Percentiles rank a stretch among this genome's conserved stretches.
Conservation (phyloP, 2,888 invertebrate species). For the Epinotia demarniana region DNA sequence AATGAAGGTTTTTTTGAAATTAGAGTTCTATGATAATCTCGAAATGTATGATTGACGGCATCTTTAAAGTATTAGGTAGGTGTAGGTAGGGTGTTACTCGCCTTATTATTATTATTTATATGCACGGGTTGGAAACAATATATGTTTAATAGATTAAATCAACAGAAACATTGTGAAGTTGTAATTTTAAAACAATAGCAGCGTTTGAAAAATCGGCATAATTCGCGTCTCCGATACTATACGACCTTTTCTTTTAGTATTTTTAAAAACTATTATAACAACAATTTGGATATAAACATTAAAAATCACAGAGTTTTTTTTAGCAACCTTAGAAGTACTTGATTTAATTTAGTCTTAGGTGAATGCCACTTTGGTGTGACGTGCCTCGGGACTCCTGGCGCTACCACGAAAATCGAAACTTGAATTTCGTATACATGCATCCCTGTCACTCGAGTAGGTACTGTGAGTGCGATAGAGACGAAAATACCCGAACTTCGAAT, state of each 20-base stretch:
- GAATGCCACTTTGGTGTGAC: background rate
- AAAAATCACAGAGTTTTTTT: slow-evolving; percentile 50
- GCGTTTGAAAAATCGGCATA: background rate
- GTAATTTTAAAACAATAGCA: background rate
- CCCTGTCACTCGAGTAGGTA: no score
- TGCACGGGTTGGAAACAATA: no score
- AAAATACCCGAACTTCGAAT: no score
- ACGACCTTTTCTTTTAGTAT: slow-evolving; percentile 39
- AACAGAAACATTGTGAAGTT: background rate
- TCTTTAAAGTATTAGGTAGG: no score
- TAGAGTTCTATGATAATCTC: no score
- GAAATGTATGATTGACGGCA: no score
- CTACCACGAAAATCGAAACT: no score
- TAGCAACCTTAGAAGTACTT: slow-evolving; percentile 42
- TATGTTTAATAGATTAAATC: background rate
- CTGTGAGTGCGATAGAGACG: no score
- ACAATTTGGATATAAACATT: slow-evolving; percentile 51
- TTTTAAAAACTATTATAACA: slow-evolving; percentile 54
- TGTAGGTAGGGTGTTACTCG: no score
- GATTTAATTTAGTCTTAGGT: slow-evolving; percentile 10
- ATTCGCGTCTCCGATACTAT: slow-evolving; percentile 19
- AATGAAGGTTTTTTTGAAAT: no score
- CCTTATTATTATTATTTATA: no score
- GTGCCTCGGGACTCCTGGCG: background rate
- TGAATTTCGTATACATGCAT: no score